Evolutionary conservation across 2,113 vertebrate genomes (phyloP).

Genomic region (Cololabis saira): DNA sequence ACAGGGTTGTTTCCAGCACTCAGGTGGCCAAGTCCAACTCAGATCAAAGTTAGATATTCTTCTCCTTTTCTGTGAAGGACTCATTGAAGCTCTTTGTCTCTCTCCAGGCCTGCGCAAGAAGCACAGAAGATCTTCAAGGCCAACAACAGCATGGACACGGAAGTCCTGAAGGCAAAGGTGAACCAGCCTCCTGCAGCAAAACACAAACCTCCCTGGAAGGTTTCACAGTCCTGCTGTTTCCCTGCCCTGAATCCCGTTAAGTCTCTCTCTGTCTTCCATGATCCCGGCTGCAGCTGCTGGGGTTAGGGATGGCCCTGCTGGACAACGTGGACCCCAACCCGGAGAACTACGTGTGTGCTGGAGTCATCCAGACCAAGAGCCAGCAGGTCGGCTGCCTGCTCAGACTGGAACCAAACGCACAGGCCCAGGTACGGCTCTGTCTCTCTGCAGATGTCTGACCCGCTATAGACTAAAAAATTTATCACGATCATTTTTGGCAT

Average conservation of each 20-base stretch:
- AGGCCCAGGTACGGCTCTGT: slow-evolving; percentile 86
- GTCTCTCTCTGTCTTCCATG: not conserved
- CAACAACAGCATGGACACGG: slow-evolving; percentile 89
- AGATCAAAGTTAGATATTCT: not conserved
- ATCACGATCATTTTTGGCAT: too few species aligned
- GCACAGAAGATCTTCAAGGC: slow-evolving; percentile 95
- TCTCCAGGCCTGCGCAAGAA: slow-evolving; percentile 89
- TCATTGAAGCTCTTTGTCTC: not conserved
- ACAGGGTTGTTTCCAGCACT: too few species aligned
- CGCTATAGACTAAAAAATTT: too few species aligned
- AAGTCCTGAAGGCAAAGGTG: slow-evolving; percentile 94
- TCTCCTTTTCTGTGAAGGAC: not conserved
- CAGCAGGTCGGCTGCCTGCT: slow-evolving; percentile 92
- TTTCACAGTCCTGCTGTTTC: too few species aligned
- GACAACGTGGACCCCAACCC: slow-evolving; percentile 93
- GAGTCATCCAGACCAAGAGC: slow-evolving; percentile 92
- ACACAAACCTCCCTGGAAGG: too few species aligned
- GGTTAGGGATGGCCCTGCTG: slow-evolving; percentile 89
- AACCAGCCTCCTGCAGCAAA: too few species aligned
- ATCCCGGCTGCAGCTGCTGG: slow-evolving; percentile 82
- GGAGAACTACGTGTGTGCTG: slow-evolving; percentile 93
- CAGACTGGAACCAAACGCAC: slow-evolving; percentile 90
- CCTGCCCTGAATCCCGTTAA: too few species aligned
- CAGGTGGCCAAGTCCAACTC: too few species aligned
- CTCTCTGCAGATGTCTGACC: not conserved